A percentile compares a stretch with the other conserved stretches of the same genome.
Conservation (phyloP, 2,113 vertebrate species). For the Cottus gobio region DNA sequence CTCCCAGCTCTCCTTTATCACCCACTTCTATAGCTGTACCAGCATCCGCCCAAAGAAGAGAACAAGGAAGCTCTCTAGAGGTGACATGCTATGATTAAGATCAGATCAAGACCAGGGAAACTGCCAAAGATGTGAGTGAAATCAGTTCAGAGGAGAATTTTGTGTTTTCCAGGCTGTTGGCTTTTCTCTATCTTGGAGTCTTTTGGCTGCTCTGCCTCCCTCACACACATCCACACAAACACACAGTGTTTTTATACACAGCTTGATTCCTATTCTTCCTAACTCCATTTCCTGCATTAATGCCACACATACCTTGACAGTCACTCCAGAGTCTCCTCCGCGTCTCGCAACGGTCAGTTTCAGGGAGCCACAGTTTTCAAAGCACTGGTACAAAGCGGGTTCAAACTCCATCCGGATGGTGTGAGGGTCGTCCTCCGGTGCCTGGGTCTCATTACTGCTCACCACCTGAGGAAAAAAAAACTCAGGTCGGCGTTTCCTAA, state of each 20-base stretch:
- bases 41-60: slow-evolving; percentile 8
- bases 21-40: not conserved
- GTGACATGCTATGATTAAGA: slow-evolving; percentile 15
- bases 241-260: not conserved
- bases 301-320: slow-evolving; percentile 76
- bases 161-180: slow-evolving; percentile 17
- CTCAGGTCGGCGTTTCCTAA: not conserved
- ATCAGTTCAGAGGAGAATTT: slow-evolving; percentile 23
- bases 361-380: slow-evolving; percentile 88
- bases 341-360: slow-evolving; percentile 82
- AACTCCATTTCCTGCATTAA: not conserved
- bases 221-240: not conserved
- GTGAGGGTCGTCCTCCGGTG: slow-evolving; percentile 83
- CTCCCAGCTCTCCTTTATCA: slow-evolving; percentile 3
- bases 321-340: slow-evolving; percentile 80
- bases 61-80: slow-evolving; percentile 15
- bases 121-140: slow-evolving; percentile 17
- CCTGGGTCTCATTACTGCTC: slow-evolving; percentile 80
- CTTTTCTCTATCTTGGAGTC: slow-evolving; percentile 2
- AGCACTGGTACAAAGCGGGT: slow-evolving; percentile 86
- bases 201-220: not conserved
- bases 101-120: slow-evolving; percentile 27
- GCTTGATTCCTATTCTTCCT: not conserved
- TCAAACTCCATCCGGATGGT: slow-evolving; percentile 83
- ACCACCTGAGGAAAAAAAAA: slow-evolving; percentile 71